These are phyloP conservation scores for Taurulus bubalis DNA, from an alignment of 2,113 vertebrate species.

Conservation along the genomic window DNA sequence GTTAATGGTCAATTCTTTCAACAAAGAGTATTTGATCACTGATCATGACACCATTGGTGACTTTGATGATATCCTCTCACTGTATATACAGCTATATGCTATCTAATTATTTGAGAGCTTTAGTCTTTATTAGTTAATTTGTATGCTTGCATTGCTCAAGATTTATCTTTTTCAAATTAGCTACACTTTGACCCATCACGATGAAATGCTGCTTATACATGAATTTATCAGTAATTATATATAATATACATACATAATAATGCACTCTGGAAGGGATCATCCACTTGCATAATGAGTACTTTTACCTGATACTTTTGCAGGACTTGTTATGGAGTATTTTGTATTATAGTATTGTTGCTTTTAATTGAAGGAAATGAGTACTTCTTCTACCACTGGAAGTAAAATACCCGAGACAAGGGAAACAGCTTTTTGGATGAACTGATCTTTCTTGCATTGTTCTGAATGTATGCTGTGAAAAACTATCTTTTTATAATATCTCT, in stretches of 20 bases:
- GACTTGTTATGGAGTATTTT: background rate
- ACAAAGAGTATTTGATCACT: background rate
- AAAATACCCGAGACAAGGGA: background rate
- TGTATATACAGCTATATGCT: background rate
- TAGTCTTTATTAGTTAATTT: background rate
- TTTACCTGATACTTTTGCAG: no score
- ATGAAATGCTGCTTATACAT: no score
- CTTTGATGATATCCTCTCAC: background rate
- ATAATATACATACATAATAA: no score
- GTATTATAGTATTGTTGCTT: background rate
- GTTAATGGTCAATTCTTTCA: background rate
- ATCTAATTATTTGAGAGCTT: background rate
- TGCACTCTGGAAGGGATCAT: no score
- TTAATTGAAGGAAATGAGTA: background rate
- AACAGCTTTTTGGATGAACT: background rate
- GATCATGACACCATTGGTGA: background rate
- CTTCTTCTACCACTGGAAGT: background rate
- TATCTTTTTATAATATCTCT: no score
- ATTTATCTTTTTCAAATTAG: no score
- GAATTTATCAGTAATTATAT: no score
- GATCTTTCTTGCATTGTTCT: background rate
- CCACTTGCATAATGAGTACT: no score
- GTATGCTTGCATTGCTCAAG: background rate
- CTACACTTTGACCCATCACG: no score
- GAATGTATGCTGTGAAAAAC: no score